Evolutionary conservation across 2,113 vertebrate genomes (phyloP), one percentile per base, ranked within the genome.

Genomic region (Ammodytes marinus): DNA sequence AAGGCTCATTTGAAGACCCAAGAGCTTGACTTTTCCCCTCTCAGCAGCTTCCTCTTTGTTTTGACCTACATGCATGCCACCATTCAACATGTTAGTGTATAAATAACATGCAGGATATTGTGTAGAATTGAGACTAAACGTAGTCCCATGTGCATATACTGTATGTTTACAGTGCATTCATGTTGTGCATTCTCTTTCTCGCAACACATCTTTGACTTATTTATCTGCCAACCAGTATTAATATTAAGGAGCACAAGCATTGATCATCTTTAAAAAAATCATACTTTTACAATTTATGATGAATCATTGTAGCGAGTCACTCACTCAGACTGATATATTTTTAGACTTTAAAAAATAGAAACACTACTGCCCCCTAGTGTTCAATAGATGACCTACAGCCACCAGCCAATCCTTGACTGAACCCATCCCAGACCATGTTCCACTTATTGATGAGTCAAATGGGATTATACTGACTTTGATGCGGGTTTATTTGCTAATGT

Each of bases 361-460:
- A 43, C 87, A 66, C 27, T 68, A 27, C 82, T 90, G 68, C 82
- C 89, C 82, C 65, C 91, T 86, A 59, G 4, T 87, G 80, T 66
- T 68, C 8, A 76, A 14, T 39, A 8, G 49, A 12, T 47, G 35
- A 58, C 0, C 15, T 57, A 13, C 79, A 85, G 47, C 54, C 54
- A 59, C 9, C 8, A 52, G 42, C 13, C 49, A 54, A 8, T 10
- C 10, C 35, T 63, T 15, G 57, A 72, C 27, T 39, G 19, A 15
- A 17, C 17, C 47, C 50, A 57, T 8, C 39, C 27, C 27, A 35
- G 4, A 69, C 17, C 52, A 52, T 60, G 39, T 63, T 74, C 65
- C 68, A 69, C 35, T 63, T 68, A 57, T 53, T 10, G 42, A 82
- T 35, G 37, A 54, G 74, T 64, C 57, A 53, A 35, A 68, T 57